phyloP scores from a whole-genome alignment of 1,140 invertebrate species.

The Charaxes varanes region DNA sequence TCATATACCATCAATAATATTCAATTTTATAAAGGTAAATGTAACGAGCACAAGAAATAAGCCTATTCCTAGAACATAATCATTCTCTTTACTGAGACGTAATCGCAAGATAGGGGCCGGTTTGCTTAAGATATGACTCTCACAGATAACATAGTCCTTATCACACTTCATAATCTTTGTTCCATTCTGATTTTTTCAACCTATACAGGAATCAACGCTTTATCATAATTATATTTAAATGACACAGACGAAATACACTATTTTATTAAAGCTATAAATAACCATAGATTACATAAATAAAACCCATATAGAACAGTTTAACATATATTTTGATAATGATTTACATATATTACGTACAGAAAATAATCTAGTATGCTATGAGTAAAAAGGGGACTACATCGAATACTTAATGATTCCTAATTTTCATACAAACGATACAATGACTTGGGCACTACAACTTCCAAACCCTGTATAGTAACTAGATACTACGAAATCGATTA shows the following conservation, averaged over 20 bases:
- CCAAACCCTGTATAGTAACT: slow-evolving; percentile 22
- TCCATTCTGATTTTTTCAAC: slow-evolving; percentile 19
- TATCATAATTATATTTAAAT: slow-evolving; percentile 16
- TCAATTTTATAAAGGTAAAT: slow-evolving; percentile 4
- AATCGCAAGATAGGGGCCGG: slow-evolving; percentile 46
- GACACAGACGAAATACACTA: slow-evolving; percentile 14
- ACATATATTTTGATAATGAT: slow-evolving; percentile 71
- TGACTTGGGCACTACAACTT: slow-evolving; percentile 22
- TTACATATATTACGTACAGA: slow-evolving; percentile 64
- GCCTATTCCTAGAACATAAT: slow-evolving; percentile 22
- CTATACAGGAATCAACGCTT: slow-evolving; percentile 2
- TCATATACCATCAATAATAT: slow-evolving; percentile 23
- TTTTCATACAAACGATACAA: slow-evolving; percentile 15
- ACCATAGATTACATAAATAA: slow-evolving; percentile 57
- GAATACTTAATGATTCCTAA: slow-evolving; percentile 15
- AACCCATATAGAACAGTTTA: slow-evolving; percentile 65
- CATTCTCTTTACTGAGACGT: slow-evolving; percentile 35
- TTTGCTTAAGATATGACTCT: slow-evolving; percentile 48
- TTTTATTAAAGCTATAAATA: slow-evolving; percentile 29
- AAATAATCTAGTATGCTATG: slow-evolving; percentile 30
- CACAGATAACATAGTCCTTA: slow-evolving; percentile 42
- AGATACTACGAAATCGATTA: slow-evolving; percentile 15
- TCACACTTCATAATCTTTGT: slow-evolving; percentile 24
- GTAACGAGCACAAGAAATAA: slow-evolving; percentile 13
- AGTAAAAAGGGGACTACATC: slow-evolving; percentile 21